Percentiles rank a stretch among this genome's conserved stretches.
Evolutionary conservation across 2,888 invertebrate genomes (phyloP).

Genomic region (Drosophila paracracens): DNA sequence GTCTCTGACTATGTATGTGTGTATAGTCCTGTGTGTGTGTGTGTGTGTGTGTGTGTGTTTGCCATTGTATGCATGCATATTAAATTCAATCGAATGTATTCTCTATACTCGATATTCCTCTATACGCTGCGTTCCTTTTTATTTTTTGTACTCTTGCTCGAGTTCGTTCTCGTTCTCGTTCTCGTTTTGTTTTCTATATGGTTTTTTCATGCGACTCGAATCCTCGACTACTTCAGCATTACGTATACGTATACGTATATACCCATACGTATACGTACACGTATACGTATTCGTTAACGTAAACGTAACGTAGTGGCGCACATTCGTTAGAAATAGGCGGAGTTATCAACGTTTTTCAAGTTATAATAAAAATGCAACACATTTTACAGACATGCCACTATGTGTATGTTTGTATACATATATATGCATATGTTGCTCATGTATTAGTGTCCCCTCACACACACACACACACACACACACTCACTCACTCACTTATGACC

Average conservation of each 20-base stretch:
- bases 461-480: constrained; percentile 35
- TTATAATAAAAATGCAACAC: constrained; percentile 84
- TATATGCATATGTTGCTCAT: constrained; percentile 28
- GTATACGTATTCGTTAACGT: constrained; percentile 57
- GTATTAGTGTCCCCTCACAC: constrained; percentile 23
- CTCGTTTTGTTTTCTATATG: constrained; percentile 12
- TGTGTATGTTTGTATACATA: constrained; percentile 24
- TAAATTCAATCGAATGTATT: constrained; percentile 84
- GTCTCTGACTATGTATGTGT: constrained; percentile 7
- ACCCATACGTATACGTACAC: constrained; percentile 62
- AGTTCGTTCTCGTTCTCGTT: constrained; percentile 6
- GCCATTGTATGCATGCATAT: constrained; percentile 82
- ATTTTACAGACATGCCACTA: constrained; percentile 75
- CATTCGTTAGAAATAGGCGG: constrained; percentile 83
- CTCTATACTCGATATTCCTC: constrained; percentile 70
- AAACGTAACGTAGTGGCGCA: constrained; percentile 56
- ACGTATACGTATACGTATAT: constrained; percentile 52
- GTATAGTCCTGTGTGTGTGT: constrained; percentile 18
- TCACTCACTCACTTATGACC: constrained; percentile 48
- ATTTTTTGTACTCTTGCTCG: neutral
- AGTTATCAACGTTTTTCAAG: constrained; percentile 84
- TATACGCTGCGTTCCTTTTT: constrained; percentile 28
- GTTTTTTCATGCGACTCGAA: constrained; percentile 23
- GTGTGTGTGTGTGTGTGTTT: constrained; percentile 42
- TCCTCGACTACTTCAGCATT: constrained; percentile 55